phyloP scores from a whole-genome alignment of 2,113 vertebrate genomes.

The Sardina pilchardus region DNA sequence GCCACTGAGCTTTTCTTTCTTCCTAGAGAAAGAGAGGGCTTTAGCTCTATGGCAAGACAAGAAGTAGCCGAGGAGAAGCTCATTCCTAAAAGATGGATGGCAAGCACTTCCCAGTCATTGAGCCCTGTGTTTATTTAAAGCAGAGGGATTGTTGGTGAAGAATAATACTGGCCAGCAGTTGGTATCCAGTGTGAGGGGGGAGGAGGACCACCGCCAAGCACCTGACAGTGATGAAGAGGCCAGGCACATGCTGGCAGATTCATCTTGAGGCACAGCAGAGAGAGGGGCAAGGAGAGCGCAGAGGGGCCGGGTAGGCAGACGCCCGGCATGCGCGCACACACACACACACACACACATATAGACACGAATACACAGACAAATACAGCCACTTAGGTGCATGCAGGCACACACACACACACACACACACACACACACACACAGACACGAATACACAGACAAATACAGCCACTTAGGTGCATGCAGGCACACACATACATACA shows the following conservation, averaged over 20 bases:
- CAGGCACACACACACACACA: background rate
- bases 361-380: background rate
- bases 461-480: background rate
- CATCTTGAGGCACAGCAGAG: slow-evolving; percentile 73
- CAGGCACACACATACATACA: background rate
- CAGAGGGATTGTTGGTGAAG: slow-evolving; percentile 83
- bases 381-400: background rate
- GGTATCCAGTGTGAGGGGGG: slow-evolving; percentile 82
- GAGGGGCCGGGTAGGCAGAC: slow-evolving; percentile 36
- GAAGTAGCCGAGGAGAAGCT: slow-evolving; percentile 23
- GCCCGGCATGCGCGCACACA: background rate
- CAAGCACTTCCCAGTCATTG: slow-evolving; percentile 76
- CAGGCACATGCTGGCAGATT: slow-evolving; percentile 78
- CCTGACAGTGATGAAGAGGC: slow-evolving; percentile 83
- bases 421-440: background rate
- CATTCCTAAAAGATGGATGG: slow-evolving; percentile 80
- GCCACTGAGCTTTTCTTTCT: background rate
- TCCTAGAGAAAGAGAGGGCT: background rate
- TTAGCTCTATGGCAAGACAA: slow-evolving; percentile 18
- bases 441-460: background rate
- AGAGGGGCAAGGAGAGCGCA: slow-evolving; percentile 47
- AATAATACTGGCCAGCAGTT: slow-evolving; percentile 85
- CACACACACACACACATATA: background rate
- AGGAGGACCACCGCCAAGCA: slow-evolving; percentile 80
- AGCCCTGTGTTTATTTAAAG: slow-evolving; percentile 90